Evolutionary conservation across 35 echinoderm and acorn worm genomes (phyloP).

Genomic region (Amphiura filiformis): DNA sequence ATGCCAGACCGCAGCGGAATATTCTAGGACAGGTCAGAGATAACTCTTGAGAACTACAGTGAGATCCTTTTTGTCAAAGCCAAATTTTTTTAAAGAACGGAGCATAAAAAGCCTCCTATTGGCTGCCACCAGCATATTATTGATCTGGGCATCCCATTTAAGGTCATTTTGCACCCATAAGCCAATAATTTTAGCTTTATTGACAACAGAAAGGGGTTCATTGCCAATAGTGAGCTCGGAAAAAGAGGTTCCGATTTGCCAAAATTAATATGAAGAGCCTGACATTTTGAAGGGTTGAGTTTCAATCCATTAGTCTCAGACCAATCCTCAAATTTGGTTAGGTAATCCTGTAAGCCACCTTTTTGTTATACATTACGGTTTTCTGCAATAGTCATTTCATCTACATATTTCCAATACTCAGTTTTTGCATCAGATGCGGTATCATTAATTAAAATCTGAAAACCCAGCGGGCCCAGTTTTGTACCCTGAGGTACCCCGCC

Average conservation of each 20-base stretch:
- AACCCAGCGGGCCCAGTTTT: neutral
- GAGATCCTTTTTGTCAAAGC: neutral
- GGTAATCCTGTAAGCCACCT: neutral
- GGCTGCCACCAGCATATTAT: neutral
- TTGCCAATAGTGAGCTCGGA: too few relatives aligned
- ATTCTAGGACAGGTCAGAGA: too few relatives aligned
- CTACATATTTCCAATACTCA: conserved; percentile 13
- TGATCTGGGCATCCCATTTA: neutral
- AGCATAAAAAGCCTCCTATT: neutral
- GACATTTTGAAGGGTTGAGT: neutral
- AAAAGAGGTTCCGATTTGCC: neutral
- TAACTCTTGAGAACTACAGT: neutral
- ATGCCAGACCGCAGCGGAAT: too few relatives aligned
- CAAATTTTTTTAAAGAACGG: neutral
- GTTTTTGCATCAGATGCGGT: neutral
- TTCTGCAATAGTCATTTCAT: neutral
- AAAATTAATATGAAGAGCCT: neutral
- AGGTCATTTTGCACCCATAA: neutral
- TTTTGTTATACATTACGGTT: neutral
- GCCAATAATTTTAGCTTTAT: neutral
- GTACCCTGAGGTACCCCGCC: neutral
- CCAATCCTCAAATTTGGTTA: neutral
- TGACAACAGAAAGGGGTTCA: neutral
- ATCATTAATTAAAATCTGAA: neutral
- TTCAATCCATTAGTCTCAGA: neutral